Evolutionary conservation across 2,113 vertebrate species (phyloP), one percentile per base, ranked within the genome.

Genomic region (Hemichromis elongatus): DNA sequence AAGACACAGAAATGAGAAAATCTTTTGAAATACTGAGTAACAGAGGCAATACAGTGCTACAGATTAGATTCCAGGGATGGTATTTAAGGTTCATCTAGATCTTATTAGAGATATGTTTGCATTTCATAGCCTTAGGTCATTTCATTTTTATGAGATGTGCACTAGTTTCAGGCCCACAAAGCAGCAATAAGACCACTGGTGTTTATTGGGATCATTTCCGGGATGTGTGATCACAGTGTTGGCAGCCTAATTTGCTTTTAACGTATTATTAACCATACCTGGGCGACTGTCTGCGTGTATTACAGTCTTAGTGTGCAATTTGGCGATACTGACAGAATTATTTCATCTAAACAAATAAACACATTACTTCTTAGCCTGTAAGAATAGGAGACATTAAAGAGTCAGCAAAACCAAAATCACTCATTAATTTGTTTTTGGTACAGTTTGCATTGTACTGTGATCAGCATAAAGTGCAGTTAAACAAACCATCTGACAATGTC

Each of bases 81-180:
- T 45, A 35, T 84, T 82, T 88, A 68, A 55, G 57, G 63, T 81
- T 83, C 35, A 88, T 90, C 77, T 81, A 63, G 82, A 81, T 88
- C 75, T 79, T 70, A 87, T 85, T 80, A 79, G 30, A 88, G 82
- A 57, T 63, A 47, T 24, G 79, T 85, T 88, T 81, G 63, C 33
- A 73, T 78, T 88, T 81, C 55, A 56, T 13, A n/a, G 75, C 86
- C 66, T 52, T 5, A 0, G 79, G 86, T 16, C 47, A 42, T 77
- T 86, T 83, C 26, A 24, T 79, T 59, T 50, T 47, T 11, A 42
- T 54, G 35, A 83, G 57, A 19, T 3, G 9, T 56, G 33, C 52
- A 28, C 81, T 70, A 66, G 70, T 56, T 77, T 26, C 28, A 53
- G 54, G 56, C 35, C 8, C 26, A 40, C 63, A 83, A 77, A 80